Evolutionary conservation across 2,888 invertebrate species (phyloP).

Genomic region (Papilio demoleus): DNA sequence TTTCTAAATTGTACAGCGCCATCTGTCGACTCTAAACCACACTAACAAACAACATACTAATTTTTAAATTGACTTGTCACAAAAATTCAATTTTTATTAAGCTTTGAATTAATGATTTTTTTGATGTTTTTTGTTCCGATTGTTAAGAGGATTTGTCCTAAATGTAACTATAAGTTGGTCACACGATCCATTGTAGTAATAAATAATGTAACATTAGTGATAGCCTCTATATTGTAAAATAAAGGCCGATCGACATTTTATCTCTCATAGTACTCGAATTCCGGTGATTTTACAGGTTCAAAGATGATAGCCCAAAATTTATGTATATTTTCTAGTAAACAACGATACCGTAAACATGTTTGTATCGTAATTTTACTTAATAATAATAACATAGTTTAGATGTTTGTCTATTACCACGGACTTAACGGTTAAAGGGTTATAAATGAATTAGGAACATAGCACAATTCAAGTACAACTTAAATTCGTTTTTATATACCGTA

Average conservation of each 20-base stretch:
- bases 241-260: slow-evolving; percentile 24
- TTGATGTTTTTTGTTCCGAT: too few species aligned
- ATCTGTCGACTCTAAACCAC: too few species aligned
- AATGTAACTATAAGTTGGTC: neutral
- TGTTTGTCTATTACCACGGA: too few species aligned
- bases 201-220: slow-evolving; percentile 29
- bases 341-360: neutral
- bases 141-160: neutral
- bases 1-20: too few species aligned
- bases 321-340: slow-evolving; percentile 1
- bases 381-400: neutral
- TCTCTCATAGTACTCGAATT: slow-evolving; percentile 7
- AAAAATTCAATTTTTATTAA: too few species aligned
- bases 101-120: too few species aligned
- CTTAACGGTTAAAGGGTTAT: too few species aligned
- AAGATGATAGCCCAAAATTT: slow-evolving; percentile 10
- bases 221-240: slow-evolving; percentile 32
- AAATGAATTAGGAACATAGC: too few species aligned
- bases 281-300: slow-evolving; percentile 24
- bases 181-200: slow-evolving; percentile 29
- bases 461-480: too few species aligned
- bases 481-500: too few species aligned
- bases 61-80: too few species aligned
- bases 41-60: too few species aligned
- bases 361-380: neutral